Conservation (phyloP, 2,113 vertebrate genomes). For the Siniperca chuatsi region DNA sequence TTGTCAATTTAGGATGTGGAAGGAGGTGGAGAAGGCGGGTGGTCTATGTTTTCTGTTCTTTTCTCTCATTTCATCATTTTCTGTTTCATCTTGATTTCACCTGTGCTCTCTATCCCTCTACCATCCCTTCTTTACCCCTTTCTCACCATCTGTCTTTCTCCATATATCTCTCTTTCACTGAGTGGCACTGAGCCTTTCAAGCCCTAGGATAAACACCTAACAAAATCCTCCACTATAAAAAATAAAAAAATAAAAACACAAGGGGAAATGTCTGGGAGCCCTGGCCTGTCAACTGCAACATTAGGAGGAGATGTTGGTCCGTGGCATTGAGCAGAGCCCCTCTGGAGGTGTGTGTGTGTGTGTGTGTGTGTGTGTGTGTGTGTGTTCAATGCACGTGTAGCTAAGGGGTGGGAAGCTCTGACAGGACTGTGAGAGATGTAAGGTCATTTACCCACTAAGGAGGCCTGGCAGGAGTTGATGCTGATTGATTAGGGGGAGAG, state of each 20-base stretch:
- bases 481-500: slow-evolving; percentile 75
- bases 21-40: not conserved
- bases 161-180: slow-evolving; percentile 47
- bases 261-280: slow-evolving; percentile 64
- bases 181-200: slow-evolving; percentile 67
- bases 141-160: slow-evolving; percentile 48
- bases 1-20: slow-evolving; percentile 23
- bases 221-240: slow-evolving; percentile 58
- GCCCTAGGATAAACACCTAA: slow-evolving; percentile 67
- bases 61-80: slow-evolving; percentile 41
- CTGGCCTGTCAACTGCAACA: slow-evolving; percentile 66
- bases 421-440: slow-evolving; percentile 74
- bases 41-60: slow-evolving; percentile 16
- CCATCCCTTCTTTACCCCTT: not conserved
- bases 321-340: slow-evolving; percentile 52
- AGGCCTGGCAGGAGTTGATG: slow-evolving; percentile 73
- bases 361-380: not conserved
- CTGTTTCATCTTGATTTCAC: slow-evolving; percentile 55
- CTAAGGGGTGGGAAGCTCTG: slow-evolving; percentile 55
- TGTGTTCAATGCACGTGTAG: slow-evolving; percentile 16
- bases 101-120: slow-evolving; percentile 7
- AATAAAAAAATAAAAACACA: slow-evolving; percentile 31
- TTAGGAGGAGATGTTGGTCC: slow-evolving; percentile 63
- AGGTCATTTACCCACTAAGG: slow-evolving; percentile 75
- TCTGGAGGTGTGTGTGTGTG: slow-evolving; percentile 29